phyloP scores from a whole-genome alignment of 2,888 invertebrate species.

The Eucera pruinosa region DNA sequence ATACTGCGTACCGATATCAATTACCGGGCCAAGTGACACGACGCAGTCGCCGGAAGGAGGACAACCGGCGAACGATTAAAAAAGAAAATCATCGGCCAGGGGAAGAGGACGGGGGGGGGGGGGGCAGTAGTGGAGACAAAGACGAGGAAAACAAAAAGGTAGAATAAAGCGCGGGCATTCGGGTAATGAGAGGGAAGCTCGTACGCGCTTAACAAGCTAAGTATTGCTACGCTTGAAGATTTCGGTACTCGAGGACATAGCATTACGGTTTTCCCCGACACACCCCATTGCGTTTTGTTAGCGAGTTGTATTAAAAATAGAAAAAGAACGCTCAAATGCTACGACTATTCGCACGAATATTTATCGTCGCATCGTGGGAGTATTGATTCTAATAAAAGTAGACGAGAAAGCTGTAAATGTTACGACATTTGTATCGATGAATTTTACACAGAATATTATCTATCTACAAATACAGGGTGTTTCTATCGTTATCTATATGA shows the following conservation, averaged over 20 bases:
- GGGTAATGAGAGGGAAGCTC: slow-evolving; percentile 61
- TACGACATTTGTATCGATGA: too few relatives aligned
- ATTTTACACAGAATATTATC: too few relatives aligned
- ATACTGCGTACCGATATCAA: slow-evolving; percentile 71
- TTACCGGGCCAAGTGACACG: slow-evolving; percentile 69
- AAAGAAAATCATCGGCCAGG: slow-evolving; percentile 30
- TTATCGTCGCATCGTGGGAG: too few relatives aligned
- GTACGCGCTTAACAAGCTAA: slow-evolving; percentile 58
- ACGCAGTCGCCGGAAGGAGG: slow-evolving; percentile 37
- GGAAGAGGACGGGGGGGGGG: slow-evolving; percentile 1
- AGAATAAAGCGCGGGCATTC: slow-evolving; percentile 47
- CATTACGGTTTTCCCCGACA: too few relatives aligned
- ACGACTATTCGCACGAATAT: too few relatives aligned
- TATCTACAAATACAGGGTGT: too few relatives aligned
- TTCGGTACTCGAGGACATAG: neutral
- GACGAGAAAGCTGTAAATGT: too few relatives aligned
- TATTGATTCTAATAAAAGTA: too few relatives aligned
- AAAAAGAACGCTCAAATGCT: too few relatives aligned
- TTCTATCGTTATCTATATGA: too few relatives aligned
- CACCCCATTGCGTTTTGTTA: too few relatives aligned
- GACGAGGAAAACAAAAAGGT: slow-evolving; percentile 2
- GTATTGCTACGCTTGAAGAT: neutral
- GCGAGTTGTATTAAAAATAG: too few relatives aligned
- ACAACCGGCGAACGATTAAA: slow-evolving; percentile 41
- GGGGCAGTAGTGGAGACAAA: neutral